phyloP scores from a whole-genome alignment of 2,797 vertebrate genomes.

The Acanthopagrus latus region DNA sequence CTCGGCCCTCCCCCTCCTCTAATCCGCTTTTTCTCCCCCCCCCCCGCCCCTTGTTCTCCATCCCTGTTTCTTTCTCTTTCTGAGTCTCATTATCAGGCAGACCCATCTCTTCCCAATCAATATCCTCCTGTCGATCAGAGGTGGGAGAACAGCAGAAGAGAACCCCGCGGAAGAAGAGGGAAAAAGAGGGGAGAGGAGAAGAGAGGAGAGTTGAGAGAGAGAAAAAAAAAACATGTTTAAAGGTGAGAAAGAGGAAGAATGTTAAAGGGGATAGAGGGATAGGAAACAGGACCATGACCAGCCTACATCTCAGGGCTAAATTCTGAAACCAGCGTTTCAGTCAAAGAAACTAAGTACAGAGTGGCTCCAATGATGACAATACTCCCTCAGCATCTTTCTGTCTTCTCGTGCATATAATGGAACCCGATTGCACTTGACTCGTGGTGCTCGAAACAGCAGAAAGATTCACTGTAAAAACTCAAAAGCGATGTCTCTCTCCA shows the following conservation, averaged over 20 bases:
- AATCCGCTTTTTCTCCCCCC: conserved; percentile 70
- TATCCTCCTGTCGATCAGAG: conserved; percentile 75
- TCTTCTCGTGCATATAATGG: too few species aligned
- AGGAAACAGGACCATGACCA: not conserved
- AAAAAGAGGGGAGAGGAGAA: conserved; percentile 12
- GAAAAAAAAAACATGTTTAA: conserved; percentile 1
- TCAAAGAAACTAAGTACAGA: conserved; percentile 9
- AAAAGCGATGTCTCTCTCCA: too few species aligned
- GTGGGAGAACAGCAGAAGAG: conserved; percentile 23
- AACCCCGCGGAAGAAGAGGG: not conserved
- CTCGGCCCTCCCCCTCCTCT: conserved; percentile 44
- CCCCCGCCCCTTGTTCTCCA: conserved; percentile 47
- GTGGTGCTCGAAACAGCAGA: too few species aligned
- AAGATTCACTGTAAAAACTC: too few species aligned
- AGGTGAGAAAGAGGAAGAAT: conserved; percentile 12
- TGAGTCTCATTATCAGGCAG: conserved; percentile 75
- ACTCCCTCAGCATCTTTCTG: not conserved
- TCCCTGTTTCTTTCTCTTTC: conserved; percentile 49
- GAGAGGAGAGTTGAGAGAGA: conserved; percentile 2
- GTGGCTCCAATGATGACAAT: not conserved
- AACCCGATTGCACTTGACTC: too few species aligned
- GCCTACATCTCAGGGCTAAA: not conserved
- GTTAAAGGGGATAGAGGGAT: not conserved
- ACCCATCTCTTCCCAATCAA: conserved; percentile 74
- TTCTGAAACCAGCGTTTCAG: not conserved